Base-by-base conservation (phyloP, 2,797 vertebrate species). In the Enteromius unitaeniatus region DNA sequence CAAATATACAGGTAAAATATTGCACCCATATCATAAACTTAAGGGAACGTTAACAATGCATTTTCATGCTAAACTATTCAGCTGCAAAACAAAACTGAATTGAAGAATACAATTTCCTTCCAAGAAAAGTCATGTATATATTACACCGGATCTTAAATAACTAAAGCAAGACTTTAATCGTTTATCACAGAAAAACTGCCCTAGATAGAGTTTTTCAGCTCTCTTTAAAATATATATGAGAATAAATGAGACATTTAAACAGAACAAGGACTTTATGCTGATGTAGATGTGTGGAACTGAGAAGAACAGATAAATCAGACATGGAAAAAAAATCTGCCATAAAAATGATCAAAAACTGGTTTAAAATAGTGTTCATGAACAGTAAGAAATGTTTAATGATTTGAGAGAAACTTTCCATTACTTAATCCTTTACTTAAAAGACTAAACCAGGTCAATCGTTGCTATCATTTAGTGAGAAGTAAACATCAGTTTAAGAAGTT, bases 221-320 rank as follows among this genome's bases (percentile, higher is more conserved):
- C 47, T 74, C 47, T 34, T 74, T 53, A 74, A 74, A 64, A 58
- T 45, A 76, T 9, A 58, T 17, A 40, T 76, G 73, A 76, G 13
- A 76, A 58, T 31, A 76, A 55, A 76, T 58, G 0, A 10, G 51
- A 37, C 51, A 76, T 76, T 75, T 58, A 76, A 40, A 11, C 21
- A 23, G 73, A 58, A 76, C 21, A 76, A 58, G 7, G 26, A 1
- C 21, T 55, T 58, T 76, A 58, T 23, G 3, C 53, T 75, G 31
- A 19, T 74, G 72, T n/a, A 53, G 19, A 34, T 37, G 10, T 34
- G 5, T 13, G 17, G 3, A 37, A 2, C 49, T n/a, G 13, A 53
- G 55, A 75, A 10, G 11, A 74, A 37, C 49, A 51, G 28, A 51
- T 31, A 31, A 51, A 73, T 51, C 14, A 72, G 23, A 1, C 15